These are phyloP conservation scores for Pomacea canaliculata DNA, from an alignment of 2,888 invertebrate species.

Conservation along the genomic window DNA sequence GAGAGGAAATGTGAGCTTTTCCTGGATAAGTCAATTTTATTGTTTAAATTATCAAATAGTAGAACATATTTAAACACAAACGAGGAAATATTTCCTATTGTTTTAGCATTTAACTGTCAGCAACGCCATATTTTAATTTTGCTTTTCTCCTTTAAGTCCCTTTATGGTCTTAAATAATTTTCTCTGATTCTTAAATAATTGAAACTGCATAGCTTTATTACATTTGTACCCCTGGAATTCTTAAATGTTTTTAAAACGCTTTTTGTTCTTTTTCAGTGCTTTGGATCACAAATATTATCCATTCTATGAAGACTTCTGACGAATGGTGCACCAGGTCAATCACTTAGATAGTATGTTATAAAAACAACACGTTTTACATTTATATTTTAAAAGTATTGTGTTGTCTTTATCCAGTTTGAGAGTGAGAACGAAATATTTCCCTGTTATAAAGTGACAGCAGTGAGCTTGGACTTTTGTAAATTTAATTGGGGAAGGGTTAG, in stretches of 20 bases:
- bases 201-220: background rate
- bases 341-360: background rate
- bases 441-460: too few relatives aligned
- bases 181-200: background rate
- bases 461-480: too few relatives aligned
- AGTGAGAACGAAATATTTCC: too few relatives aligned
- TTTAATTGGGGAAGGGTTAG: too few relatives aligned
- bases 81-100: background rate
- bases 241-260: background rate
- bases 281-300: slow-evolving; percentile 55
- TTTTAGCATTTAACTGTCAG: too few relatives aligned
- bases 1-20: slow-evolving; percentile 32
- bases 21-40: background rate
- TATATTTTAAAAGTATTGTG: background rate
- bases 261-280: slow-evolving; percentile 47
- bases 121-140: too few relatives aligned
- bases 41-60: background rate
- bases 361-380: too few relatives aligned
- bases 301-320: slow-evolving; percentile 51
- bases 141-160: background rate
- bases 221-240: background rate
- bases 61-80: background rate
- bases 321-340: background rate
- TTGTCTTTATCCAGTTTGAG: background rate
- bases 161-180: background rate